These are phyloP conservation scores for Onychomys arenicola DNA, from an alignment of 2,797 vertebrate genomes.

Conservation along the genomic window DNA sequence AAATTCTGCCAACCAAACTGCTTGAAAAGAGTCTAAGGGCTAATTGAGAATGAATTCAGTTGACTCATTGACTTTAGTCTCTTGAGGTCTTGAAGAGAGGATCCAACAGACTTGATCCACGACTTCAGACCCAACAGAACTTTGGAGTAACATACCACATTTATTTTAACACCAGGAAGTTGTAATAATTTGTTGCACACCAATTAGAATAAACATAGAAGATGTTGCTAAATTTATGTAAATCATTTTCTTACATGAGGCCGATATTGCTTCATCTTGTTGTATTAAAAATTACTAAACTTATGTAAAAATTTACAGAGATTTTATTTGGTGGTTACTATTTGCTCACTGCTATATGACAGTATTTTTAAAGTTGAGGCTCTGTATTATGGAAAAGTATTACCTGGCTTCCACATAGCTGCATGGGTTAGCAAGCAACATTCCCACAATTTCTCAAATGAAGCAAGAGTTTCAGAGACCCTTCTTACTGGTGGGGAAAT, in stretches of 20 bases:
- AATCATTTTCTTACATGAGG: neutral
- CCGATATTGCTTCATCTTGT: neutral
- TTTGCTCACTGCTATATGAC: neutral
- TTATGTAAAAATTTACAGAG: neutral
- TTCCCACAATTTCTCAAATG: neutral
- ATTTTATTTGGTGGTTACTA: neutral
- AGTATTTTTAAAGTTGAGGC: neutral
- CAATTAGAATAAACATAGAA: neutral
- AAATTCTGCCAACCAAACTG: neutral
- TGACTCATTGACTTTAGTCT: neutral
- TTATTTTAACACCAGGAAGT: neutral
- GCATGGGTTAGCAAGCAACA: neutral
- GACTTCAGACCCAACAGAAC: neutral
- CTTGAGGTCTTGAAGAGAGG: neutral
- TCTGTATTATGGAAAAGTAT: neutral
- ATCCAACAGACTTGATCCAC: neutral
- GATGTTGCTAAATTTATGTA: neutral
- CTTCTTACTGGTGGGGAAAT: neutral
- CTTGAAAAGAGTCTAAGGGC: too few species aligned
- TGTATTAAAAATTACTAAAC: neutral
- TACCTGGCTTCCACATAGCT: neutral
- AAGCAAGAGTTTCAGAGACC: neutral
- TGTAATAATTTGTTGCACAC: neutral
- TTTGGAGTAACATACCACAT: neutral
- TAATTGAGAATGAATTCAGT: neutral